These are phyloP conservation scores for Ctenoplectra terminalis DNA, from an alignment of 1,140 invertebrate genomes.

Conservation along the genomic window DNA sequence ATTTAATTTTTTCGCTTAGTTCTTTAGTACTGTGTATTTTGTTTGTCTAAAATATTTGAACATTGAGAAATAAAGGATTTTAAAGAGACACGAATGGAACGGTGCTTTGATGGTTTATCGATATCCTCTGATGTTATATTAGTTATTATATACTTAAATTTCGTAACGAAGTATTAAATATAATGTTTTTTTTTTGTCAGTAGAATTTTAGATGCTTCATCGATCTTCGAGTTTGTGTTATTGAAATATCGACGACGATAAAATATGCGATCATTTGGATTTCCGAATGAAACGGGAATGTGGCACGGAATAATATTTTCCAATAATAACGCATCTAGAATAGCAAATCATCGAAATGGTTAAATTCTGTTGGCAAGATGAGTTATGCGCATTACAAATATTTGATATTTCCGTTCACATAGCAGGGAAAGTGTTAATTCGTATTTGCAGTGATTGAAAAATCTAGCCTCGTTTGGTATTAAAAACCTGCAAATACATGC, in stretches of 20 bases:
- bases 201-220: not conserved
- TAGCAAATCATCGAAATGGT: not conserved
- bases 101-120: too few relatives aligned
- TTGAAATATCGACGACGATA: not conserved
- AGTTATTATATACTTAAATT: too few relatives aligned
- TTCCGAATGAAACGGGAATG: not conserved
- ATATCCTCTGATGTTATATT: too few relatives aligned
- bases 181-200: too few relatives aligned
- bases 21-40: too few relatives aligned
- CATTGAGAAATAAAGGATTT: too few relatives aligned
- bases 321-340: not conserved
- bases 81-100: too few relatives aligned
- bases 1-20: too few relatives aligned
- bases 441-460: not conserved
- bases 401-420: not conserved
- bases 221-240: not conserved
- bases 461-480: not conserved
- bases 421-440: not conserved
- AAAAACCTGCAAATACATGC: not conserved
- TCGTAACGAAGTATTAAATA: too few relatives aligned
- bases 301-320: too few relatives aligned
- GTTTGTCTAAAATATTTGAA: too few relatives aligned
- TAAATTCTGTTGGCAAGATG: too few relatives aligned
- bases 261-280: not conserved
- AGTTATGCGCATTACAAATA: not conserved